Conservation (phyloP, 2,113 vertebrate species). For the Mola mola region DNA sequence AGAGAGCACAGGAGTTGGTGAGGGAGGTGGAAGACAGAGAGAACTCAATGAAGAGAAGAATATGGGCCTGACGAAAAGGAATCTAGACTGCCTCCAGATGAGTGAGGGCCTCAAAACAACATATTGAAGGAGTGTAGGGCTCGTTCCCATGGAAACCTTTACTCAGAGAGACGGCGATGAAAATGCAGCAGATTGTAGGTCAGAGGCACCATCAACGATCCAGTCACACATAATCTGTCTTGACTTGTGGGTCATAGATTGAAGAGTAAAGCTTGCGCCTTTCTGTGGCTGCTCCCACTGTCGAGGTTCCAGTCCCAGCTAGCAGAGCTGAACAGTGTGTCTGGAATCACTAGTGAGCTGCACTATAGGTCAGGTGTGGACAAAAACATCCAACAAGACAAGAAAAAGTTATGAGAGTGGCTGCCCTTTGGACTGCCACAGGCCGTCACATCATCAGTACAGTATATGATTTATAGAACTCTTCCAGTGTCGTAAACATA, state of each 20-base stretch:
- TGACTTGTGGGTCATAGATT: constrained; percentile 78
- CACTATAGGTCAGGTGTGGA: too few relatives aligned
- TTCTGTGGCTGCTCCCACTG: constrained; percentile 39
- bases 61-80: constrained; percentile 81
- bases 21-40: constrained; percentile 1
- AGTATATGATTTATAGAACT: too few relatives aligned
- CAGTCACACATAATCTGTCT: constrained; percentile 78
- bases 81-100: constrained; percentile 78
- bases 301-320: constrained; percentile 6
- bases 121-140: constrained; percentile 76
- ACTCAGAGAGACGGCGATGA: constrained; percentile 70
- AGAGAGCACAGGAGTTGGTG: not conserved
- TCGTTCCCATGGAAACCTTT: constrained; percentile 84
- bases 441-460: too few relatives aligned
- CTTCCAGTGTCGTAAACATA: too few relatives aligned
- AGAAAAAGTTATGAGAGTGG: too few relatives aligned
- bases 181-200: constrained; percentile 80
- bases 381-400: too few relatives aligned
- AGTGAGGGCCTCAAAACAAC: constrained; percentile 76
- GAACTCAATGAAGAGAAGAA: constrained; percentile 75
- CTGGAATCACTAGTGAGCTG: too few relatives aligned
- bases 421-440: too few relatives aligned
- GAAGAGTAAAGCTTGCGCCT: constrained; percentile 60
- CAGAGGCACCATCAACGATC: constrained; percentile 77
- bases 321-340: too few relatives aligned